Evolutionary conservation across 2,888 invertebrate genomes (phyloP), one percentile per base, ranked within the genome.

Genomic region (Lepidocyrtinus sp.): DNA sequence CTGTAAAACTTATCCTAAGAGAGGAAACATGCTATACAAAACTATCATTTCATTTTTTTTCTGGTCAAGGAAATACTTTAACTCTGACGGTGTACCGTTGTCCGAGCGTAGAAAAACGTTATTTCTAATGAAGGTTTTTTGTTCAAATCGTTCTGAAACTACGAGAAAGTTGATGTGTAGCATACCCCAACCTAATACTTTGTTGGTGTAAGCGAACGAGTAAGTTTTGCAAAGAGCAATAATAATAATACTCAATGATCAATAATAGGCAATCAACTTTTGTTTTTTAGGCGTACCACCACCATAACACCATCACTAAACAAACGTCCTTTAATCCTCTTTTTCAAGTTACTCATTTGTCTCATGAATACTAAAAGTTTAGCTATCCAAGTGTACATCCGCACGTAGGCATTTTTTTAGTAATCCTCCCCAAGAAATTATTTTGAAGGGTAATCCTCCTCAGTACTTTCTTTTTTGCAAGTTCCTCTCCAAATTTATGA

Each of bases 1-100:
- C 59, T 69, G 24, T 67, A 65, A n/a, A 65, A 46, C 46, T 46
- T 46, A 45, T 21, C 61, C 17, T n/a, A n/a, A n/a, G n/a, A n/a
- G n/a, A n/a, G n/a, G 7, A n/a, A 21, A 59, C 59, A 9, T 59
- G 59, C 59, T 21, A 59, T 59, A 59, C 59, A 59, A 50, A 50
- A 2, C 59, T 59, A 50, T 50, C 15, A 59, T 59, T 65, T 65
- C 22, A 45, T n/a, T 46, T 55, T 68, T 71, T 75, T 69, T 63
- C 72, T 81, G 75, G 75, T 81, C 81, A 75, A 75, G 81, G 81
- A 81, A 81, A 81, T 81, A 68, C 69, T 81, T 72, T 72, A 63
- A 59, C 59, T 59, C 75, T 75, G 63, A 68, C 67, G 67, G 61
- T 70, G 46, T 81, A 81, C 81, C 81, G 81, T 81, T 81, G 67